Evolutionary conservation across 2,888 invertebrate species (phyloP), one percentile per base, ranked within the genome.

Genomic region (Ecdyonurus torrentis): DNA sequence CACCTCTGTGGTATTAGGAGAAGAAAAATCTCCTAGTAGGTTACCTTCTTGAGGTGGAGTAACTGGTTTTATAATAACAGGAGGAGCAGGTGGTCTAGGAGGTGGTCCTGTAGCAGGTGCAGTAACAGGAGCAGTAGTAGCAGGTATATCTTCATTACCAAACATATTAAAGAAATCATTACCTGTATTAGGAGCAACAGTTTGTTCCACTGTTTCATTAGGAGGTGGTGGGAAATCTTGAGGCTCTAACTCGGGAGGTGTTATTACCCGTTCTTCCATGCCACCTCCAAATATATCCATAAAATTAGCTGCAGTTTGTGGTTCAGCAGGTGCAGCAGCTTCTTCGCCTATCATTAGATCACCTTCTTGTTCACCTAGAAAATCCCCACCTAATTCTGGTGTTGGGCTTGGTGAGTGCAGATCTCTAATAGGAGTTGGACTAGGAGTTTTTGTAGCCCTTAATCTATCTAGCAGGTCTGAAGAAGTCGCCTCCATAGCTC

Each of bases 401-500:
- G 91, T 91, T 1, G 91, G 91, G 70, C 90, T 89, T 1, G 91
- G 90, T 0, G 91, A 89, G 72, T 90, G 89, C 10, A 88, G 77
- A 69, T 88, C 88, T 55, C 87, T 78, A 77, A 89, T 87, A 10
- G 90, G 85, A 0, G 91, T 87, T 0, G 92, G 92, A 73, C 91
- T 91, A 0, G 92, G 92, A 1, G 90, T 89, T 67, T 91, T 82
- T 0, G 91, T 91, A 2, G 86, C 89, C 61, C 91, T 89, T 65
- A 91, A 83, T 65, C 91, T 84, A 68, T 91, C 89, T 63, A 92
- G 74, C 62, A 93, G 76, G 71, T 90, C 87, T 2, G 88, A 86
- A 69, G 91, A 91, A 0, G 91, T 89, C 61, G 89, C 89, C 71
- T 93, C 91, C 84, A 92, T 84, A 63, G 89, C 90, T 1, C 89